Conservation (phyloP, 2,888 invertebrate genomes). For the Polydrusus tereticollis region DNA sequence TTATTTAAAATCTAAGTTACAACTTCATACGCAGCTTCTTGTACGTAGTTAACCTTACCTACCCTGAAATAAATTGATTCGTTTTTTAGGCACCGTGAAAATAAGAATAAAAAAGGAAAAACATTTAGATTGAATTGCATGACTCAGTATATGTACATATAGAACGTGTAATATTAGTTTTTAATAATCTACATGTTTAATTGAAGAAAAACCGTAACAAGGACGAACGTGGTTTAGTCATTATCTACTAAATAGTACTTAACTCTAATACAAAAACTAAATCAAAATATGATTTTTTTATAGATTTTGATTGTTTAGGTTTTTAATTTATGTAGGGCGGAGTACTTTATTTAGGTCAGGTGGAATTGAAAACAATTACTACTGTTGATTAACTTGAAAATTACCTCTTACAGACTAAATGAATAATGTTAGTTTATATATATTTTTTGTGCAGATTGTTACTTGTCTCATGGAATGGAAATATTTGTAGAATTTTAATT, state of each 20-base stretch:
- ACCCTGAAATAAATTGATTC: too few species aligned
- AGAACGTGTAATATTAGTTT: slow-evolving; percentile 1
- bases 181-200: slow-evolving; percentile 7
- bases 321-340: not conserved
- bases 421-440: not conserved
- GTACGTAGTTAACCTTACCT: too few species aligned
- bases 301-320: not conserved
- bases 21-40: too few species aligned
- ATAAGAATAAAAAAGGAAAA: not conserved
- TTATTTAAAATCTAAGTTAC: too few species aligned
- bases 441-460: not conserved
- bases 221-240: slow-evolving; percentile 13
- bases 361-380: not conserved
- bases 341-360: slow-evolving; percentile 7
- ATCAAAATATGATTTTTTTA: slow-evolving; percentile 12
- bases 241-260: slow-evolving; percentile 8
- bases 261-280: slow-evolving; percentile 11
- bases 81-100: not conserved
- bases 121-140: slow-evolving; percentile 3
- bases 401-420: too few species aligned
- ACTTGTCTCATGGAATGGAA: not conserved
- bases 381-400: not conserved
- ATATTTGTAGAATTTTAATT: not conserved
- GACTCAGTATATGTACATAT: not conserved
- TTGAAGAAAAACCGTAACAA: slow-evolving; percentile 19